Base-by-base conservation (phyloP, 2,113 vertebrate genomes). In the Mesoclemmys tuberculata region DNA sequence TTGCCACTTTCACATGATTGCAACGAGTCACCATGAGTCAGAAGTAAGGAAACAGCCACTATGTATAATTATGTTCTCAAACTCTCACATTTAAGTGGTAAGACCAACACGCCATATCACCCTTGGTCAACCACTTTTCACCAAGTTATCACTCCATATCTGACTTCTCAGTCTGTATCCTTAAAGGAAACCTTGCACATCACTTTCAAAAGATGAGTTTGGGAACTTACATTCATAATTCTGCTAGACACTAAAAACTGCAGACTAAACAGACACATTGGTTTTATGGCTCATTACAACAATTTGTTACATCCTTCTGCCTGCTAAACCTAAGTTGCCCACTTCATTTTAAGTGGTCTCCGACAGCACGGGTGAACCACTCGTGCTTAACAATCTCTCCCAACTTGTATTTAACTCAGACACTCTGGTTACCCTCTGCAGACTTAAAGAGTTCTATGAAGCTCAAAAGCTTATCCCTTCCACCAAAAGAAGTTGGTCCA, bases 1-100 rank as follows among this genome's bases (percentile, higher is more conserved):
- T 95, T 10, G 38, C 81, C 83, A 93, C 90, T 96, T 80, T 82
- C 89, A 93, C 96, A 90, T 91, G 94, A 94, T 74, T 95, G 85
- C 75, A 85, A 61, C 79, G 83, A 97, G 93, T 96, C 89, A 89
- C 93, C 54, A 19, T 80, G 89, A 87, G 92, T 94, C 68, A 93
- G 85, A 3, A 85, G 58, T 51, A 51, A 88, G 58, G 87, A 96
- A 94, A 84, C 8, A 88, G 88, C 82, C 78, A 85, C 94, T 56
- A 14, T 14, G 26, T 44, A 46, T 74, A 51, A 22, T 4, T n/a
- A 48, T n/a, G 51, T 71, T 71, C 64, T 22, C n/a, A 71, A 38
- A 71, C 6, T 5, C 19, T 38, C n/a, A 68, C 64, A 71, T n/a
- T 22, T 21, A 71, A 71, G 64, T 38, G 64, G 38, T 71, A 71